phyloP scores from a whole-genome alignment of 2,797 vertebrate species.

The Aulostomus chinensis region DNA sequence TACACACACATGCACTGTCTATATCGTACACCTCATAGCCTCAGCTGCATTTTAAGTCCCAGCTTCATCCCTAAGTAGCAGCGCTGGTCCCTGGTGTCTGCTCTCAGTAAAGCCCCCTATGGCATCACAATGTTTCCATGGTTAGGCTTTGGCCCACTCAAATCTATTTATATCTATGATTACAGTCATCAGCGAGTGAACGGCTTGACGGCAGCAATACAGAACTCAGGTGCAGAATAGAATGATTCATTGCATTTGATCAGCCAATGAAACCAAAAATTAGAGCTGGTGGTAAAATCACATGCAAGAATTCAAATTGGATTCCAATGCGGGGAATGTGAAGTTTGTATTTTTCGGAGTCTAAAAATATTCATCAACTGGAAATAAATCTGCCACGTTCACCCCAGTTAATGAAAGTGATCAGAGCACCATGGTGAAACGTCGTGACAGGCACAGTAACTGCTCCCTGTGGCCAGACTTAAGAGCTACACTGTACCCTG shows the following conservation, averaged over 20 bases:
- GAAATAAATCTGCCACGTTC: slow-evolving; percentile 2
- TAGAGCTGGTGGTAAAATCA: not conserved
- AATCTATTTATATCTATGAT: slow-evolving; percentile 59
- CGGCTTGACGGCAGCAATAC: slow-evolving; percentile 29
- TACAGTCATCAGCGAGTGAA: slow-evolving; percentile 49
- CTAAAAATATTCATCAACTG: not conserved
- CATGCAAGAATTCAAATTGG: not conserved
- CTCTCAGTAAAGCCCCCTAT: slow-evolving; percentile 35
- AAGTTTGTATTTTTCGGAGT: not conserved
- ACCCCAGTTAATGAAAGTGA: not conserved
- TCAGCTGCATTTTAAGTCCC: slow-evolving; percentile 7
- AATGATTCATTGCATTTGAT: slow-evolving; percentile 28
- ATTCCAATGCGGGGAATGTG: not conserved
- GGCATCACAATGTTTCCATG: slow-evolving; percentile 28
- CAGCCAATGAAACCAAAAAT: slow-evolving; percentile 4
- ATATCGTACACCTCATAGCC: slow-evolving; percentile 11
- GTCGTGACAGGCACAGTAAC: slow-evolving; percentile 11
- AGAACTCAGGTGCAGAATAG: slow-evolving; percentile 40
- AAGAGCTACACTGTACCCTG: slow-evolving; percentile 11
- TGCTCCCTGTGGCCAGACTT: slow-evolving; percentile 11
- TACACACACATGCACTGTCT: slow-evolving; percentile 3
- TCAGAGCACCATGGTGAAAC: slow-evolving; percentile 1
- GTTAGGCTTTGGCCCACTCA: slow-evolving; percentile 42
- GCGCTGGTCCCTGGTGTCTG: not conserved
- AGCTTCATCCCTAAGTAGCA: slow-evolving; percentile 16